Base-by-base conservation (phyloP, 2,888 invertebrate species). In the Rosalia funebris region DNA sequence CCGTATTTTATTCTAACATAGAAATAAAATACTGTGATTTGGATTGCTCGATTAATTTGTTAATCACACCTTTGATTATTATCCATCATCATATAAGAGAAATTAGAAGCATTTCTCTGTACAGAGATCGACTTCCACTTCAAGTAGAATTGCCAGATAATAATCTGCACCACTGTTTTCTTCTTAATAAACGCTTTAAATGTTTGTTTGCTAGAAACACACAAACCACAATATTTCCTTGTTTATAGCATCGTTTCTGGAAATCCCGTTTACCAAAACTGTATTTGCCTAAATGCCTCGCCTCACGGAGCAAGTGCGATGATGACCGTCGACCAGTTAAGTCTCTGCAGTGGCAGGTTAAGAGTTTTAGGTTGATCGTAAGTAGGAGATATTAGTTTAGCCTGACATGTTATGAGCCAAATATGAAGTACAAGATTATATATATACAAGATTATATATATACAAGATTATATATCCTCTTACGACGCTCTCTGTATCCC, bases 331-430 rank as follows among this genome's bases (percentile, higher is more conserved):
- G 55, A 46, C 39, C 39, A 42, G 34, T 7, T 20, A 37, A 48
- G 57, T 48, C 47, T 42, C 25, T 46, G 34, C 20, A 36, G 42
- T 42, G 62, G 37, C 56, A 47, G 46, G 53, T 47, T 64, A 47
- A 58, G 63, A 58, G 36, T 55, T 48, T 64, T 61, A 59, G 37
- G 45, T 32, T 31, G 54, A 53, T 34, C 54, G 47, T 61, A 64
- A 64, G 61, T 44, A 53, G 50, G 48, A 64, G 58, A 61, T 61
- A 64, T 64, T 46, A 64, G 52, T 44, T 32, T 36, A 15, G 48
- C 39, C 46, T 45, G 56, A 57, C 46, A 14, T 50, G 48, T 45
- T 50, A 50, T 60, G 56, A 48, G 50, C 50, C 44, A 45, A 48
- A 58, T 58, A 44, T 48, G 48, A 62, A 57, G 47, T 53, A 14